phyloP scores from a whole-genome alignment of 2,113 vertebrate genomes.

The Gallinago media region DNA sequence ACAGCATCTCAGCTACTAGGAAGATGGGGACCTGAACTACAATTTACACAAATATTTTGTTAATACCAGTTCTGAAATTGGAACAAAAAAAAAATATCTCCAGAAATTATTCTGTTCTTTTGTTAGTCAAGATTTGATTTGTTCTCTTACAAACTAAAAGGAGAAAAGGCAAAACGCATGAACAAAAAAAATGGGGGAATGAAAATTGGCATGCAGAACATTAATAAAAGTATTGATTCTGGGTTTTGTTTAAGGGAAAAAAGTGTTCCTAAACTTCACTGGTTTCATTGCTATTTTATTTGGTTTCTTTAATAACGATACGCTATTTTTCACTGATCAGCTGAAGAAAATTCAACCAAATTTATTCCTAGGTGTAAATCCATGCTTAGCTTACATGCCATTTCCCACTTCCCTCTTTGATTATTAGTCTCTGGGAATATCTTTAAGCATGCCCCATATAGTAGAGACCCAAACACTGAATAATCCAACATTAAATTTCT shows the following conservation, averaged over 20 bases:
- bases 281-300: background rate
- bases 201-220: background rate
- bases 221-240: background rate
- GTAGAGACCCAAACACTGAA: background rate
- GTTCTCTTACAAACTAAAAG: background rate
- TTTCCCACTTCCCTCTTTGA: background rate
- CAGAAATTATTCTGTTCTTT: background rate
- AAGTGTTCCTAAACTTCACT: background rate
- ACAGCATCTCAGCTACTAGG: background rate
- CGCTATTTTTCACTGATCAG: background rate
- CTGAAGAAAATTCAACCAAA: background rate
- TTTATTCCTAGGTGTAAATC: background rate
- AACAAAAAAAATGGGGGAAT: background rate
- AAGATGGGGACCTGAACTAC: background rate
- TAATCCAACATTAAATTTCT: background rate
- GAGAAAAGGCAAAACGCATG: background rate
- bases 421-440: background rate
- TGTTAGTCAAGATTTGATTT: background rate
- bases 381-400: background rate
- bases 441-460: background rate
- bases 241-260: accelerated
- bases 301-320: background rate
- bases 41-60: background rate
- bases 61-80: background rate
- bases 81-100: background rate